Conservation (phyloP, 2,797 vertebrate species). For the Aeoliscus strigatus region DNA sequence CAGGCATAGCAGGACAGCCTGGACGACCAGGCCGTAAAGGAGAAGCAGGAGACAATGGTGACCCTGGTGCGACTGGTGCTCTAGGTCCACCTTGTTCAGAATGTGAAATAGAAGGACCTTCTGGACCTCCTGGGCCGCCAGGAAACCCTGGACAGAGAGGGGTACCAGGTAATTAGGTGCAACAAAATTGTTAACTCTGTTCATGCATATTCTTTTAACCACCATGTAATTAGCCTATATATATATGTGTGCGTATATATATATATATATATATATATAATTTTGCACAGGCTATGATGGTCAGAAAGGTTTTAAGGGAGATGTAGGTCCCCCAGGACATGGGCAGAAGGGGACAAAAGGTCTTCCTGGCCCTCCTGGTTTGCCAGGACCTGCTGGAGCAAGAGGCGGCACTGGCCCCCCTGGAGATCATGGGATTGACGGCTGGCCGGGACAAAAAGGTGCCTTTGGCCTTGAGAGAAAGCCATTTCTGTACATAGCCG, state of each 20-base stretch:
- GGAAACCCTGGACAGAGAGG: slow-evolving; percentile 46
- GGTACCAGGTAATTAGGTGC: slow-evolving; percentile 39
- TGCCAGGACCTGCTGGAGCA: slow-evolving; percentile 32
- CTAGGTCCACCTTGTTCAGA: slow-evolving; percentile 30
- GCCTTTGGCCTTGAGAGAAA: too few relatives aligned
- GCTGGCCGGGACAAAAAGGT: slow-evolving; percentile 55
- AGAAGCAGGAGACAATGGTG: slow-evolving; percentile 38
- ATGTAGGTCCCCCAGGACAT: slow-evolving; percentile 39
- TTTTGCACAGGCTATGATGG: slow-evolving; percentile 38
- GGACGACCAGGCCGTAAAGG: slow-evolving; percentile 51
- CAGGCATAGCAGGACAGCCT: slow-evolving; percentile 45
- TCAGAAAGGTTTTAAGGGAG: slow-evolving; percentile 49
- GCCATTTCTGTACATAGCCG: not conserved
- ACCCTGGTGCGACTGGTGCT: slow-evolving; percentile 38
- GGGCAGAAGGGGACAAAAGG: slow-evolving; percentile 45
- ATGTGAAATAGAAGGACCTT: slow-evolving; percentile 7
- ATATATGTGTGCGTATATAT: too few relatives aligned
- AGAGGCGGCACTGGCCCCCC: slow-evolving; percentile 31
- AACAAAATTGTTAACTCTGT: not conserved
- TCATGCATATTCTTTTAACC: slow-evolving; percentile 2
- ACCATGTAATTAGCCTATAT: not conserved
- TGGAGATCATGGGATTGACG: slow-evolving; percentile 47
- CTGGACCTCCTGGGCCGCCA: slow-evolving; percentile 39
- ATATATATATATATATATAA: too few relatives aligned
- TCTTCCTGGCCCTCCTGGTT: slow-evolving; percentile 43